Base-by-base conservation (phyloP, 2,888 invertebrate genomes). In the Stictocephala bisonia region DNA sequence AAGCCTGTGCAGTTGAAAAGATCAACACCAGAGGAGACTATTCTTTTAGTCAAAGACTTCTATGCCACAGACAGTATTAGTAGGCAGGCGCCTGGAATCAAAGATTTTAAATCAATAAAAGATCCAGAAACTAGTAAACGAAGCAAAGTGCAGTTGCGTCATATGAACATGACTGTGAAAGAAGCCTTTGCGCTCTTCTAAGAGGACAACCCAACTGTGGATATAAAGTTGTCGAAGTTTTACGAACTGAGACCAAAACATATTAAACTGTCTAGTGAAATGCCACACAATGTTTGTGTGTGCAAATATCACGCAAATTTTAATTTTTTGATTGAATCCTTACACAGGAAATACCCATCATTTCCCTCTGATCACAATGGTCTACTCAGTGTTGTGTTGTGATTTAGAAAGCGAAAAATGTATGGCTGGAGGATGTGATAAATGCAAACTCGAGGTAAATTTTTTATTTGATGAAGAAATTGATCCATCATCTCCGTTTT, bases 301-400 rank as follows among this genome's bases (percentile, higher is more conserved):
- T 74, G 72, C 29, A 69, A 60, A 35, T 74, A 74, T 35, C 74
- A 74, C 35, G 29, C 53, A 27, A 73, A 68, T 35, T 67, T 74
- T 18, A 67, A 51, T 2, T 69, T 70, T 27, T 26, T 72, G 1
- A 51, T 69, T 29, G 51, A 69, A 66, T 7, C 71, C 18, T n/a
- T 71, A 24, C 20, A 60, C 22, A 41, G 41, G n/a, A 24, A 24
- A 48, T 53, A 18, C 26, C 3, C 11, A 2, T 58, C 58, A 44
- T 44, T 44, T 9, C 11, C 44, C 11, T 44, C 44, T 9, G 11
- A 44, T 9, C 44, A 44, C 11, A 4, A 3, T 4, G 44, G 11
- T 44, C 13, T 15, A 3, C 20, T 70, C 6, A 56, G 18, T 13
- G n/a, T 22, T 44, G 44, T 44, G 44, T 9, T 44, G 44, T 44